Percentiles rank a stretch among this genome's conserved stretches.
These are phyloP conservation scores for Xiphophorus hellerii DNA, from an alignment of 2,113 vertebrate species.

Conservation along the genomic window DNA sequence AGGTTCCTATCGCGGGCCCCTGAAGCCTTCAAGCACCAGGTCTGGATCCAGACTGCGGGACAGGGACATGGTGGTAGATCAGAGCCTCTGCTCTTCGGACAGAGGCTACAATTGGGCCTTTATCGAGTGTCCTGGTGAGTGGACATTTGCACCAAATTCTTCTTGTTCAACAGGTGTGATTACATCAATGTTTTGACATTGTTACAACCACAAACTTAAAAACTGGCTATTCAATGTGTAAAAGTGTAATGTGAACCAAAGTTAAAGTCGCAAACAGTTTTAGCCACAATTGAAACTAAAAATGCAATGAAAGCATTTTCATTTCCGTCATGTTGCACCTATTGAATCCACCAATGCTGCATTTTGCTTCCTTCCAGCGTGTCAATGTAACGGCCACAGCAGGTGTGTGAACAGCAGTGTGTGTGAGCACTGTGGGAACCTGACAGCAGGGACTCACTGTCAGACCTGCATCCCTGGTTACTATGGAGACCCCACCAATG, in stretches of 20 bases:
- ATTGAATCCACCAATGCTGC: slow-evolving; percentile 3
- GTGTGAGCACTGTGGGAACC: slow-evolving; percentile 92
- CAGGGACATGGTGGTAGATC: slow-evolving; percentile 86
- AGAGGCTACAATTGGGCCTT: slow-evolving; percentile 92
- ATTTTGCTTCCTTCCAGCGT: slow-evolving; percentile 76
- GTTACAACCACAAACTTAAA: not conserved
- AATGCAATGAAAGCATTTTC: not conserved
- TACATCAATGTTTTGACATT: no score
- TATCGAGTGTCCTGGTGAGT: slow-evolving; percentile 93
- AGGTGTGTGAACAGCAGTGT: slow-evolving; percentile 89
- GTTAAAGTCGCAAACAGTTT: not conserved
- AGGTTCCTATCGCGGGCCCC: slow-evolving; percentile 90
- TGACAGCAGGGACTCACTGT: slow-evolving; percentile 92
- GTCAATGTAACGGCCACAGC: slow-evolving; percentile 97
- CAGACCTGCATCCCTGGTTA: slow-evolving; percentile 94
- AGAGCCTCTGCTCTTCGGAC: slow-evolving; percentile 87
- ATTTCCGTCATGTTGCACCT: not conserved
- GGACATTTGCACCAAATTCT: not conserved
- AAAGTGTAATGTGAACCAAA: not conserved
- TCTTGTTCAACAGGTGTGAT: not conserved
- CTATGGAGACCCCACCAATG: slow-evolving; percentile 94
- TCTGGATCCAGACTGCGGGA: slow-evolving; percentile 17
- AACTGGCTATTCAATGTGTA: not conserved
- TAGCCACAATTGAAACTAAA: not conserved
- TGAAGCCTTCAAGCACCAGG: slow-evolving; percentile 76